Evolutionary conservation across 2,888 invertebrate species (phyloP).

Genomic region (Brenthis hecate): DNA sequence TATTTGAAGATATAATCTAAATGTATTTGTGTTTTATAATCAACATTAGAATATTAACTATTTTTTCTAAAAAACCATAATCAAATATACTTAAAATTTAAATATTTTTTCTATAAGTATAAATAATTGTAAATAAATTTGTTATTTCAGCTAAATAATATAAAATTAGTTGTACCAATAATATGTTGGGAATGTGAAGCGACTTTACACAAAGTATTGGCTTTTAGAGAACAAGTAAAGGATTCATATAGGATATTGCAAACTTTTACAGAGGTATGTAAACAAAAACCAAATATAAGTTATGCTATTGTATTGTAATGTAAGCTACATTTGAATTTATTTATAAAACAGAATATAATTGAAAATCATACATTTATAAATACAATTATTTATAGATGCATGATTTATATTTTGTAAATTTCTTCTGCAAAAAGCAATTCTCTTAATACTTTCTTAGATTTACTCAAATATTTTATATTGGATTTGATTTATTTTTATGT

Average conservation of each 20-base stretch:
- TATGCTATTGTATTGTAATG: no score
- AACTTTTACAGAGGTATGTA: constrained; percentile 62
- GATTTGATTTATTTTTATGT: no score
- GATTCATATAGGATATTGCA: constrained; percentile 65
- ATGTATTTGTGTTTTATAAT: neutral
- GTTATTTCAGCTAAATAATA: constrained; percentile 49
- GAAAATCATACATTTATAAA: neutral
- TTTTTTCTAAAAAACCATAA: no score
- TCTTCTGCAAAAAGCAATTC: no score
- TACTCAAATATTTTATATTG: no score
- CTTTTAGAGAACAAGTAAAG: constrained; percentile 63
- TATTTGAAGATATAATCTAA: no score
- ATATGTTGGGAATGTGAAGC: constrained; percentile 68
- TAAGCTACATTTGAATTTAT: neutral
- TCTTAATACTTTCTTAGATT: no score
- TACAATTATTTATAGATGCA: no score
- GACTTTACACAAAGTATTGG: constrained; percentile 51
- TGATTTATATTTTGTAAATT: no score
- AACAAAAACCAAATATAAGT: no score
- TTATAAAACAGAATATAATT: neutral
- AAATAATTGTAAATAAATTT: neutral
- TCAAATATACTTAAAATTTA: no score
- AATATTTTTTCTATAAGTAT: no score
- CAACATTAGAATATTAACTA: neutral
- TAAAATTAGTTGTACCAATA: constrained; percentile 43